A percentile compares a stretch with the other conserved stretches of the same genome.
These are phyloP conservation scores for Oreocharis arfaki DNA, from an alignment of 2,113 vertebrate species.

Conservation along the genomic window DNA sequence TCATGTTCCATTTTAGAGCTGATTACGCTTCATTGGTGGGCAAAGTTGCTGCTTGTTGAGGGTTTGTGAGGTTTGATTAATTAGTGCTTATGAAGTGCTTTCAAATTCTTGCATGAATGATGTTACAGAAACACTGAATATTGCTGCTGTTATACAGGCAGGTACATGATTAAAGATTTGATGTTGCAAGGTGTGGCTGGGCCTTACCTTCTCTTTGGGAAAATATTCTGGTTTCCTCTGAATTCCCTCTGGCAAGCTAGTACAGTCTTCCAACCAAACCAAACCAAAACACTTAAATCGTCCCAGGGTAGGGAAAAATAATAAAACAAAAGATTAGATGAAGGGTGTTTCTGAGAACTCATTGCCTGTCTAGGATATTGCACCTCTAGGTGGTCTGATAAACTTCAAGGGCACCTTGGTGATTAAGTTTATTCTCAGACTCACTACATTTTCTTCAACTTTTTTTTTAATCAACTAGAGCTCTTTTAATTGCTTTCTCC, in stretches of 20 bases:
- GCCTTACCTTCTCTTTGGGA: conserved; percentile 30
- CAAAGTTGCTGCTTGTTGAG: conserved; percentile 44
- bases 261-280: conserved; percentile 34
- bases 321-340: conserved; percentile 43
- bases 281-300: conserved; percentile 15
- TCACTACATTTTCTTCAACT: not conserved
- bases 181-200: conserved; percentile 29
- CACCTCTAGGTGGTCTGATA: conserved; percentile 52
- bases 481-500: conserved; percentile 29
- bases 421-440: conserved; percentile 6
- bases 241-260: conserved; percentile 41
- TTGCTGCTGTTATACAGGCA: conserved; percentile 27
- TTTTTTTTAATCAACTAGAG: not conserved
- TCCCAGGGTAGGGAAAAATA: not conserved
- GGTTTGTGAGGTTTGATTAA: conserved; percentile 57
- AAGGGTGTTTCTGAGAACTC: conserved; percentile 43
- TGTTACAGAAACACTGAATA: conserved; percentile 38
- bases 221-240: conserved; percentile 6
- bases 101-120: conserved; percentile 50
- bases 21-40: conserved; percentile 16
- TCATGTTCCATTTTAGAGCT: conserved; percentile 23
- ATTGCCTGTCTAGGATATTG: conserved; percentile 17
- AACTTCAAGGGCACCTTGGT: conserved; percentile 28
- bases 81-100: conserved; percentile 50
- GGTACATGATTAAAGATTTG: conserved; percentile 56